A percentile compares a stretch with the other conserved stretches of the same genome.
These are phyloP conservation scores for Varecia variegata DNA, from an alignment of 2,797 vertebrate genomes.

Conservation along the genomic window DNA sequence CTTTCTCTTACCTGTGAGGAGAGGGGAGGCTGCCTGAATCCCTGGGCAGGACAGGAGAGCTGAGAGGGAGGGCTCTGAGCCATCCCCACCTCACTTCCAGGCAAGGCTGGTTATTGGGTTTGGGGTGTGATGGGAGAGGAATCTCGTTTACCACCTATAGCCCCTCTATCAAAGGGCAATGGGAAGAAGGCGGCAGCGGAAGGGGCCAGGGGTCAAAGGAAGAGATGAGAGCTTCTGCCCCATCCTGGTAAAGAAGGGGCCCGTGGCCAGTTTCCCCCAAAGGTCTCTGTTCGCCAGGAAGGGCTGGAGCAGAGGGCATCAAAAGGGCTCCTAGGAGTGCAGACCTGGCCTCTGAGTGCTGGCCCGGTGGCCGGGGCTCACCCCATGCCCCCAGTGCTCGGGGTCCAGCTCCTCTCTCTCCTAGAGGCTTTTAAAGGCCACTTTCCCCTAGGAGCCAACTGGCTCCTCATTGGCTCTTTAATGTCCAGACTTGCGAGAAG, in stretches of 20 bases:
- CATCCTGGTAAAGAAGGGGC: neutral
- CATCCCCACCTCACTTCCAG: neutral
- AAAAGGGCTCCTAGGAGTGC: too few relatives aligned
- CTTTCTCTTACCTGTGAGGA: conserved; percentile 84
- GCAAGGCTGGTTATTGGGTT: neutral
- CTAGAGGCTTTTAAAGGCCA: neutral
- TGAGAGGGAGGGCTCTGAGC: neutral
- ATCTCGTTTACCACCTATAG: neutral
- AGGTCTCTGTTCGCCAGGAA: neutral
- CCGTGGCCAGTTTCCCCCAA: neutral
- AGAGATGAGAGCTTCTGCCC: neutral
- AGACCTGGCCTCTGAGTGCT: neutral
- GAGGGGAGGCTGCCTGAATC: neutral
- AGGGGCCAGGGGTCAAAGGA: neutral
- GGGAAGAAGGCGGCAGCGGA: neutral
- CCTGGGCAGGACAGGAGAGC: neutral
- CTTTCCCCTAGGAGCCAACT: neutral
- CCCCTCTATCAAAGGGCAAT: neutral
- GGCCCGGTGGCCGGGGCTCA: neutral
- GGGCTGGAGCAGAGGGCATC: too few relatives aligned
- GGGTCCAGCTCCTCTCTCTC: neutral
- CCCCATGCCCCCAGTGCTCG: fast-evolving
- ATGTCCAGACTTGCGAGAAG: neutral
- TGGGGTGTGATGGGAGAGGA: neutral
- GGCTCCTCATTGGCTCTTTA: neutral